phyloP scores from a whole-genome alignment of 2,888 invertebrate genomes.

The Serrognathus titanus region DNA sequence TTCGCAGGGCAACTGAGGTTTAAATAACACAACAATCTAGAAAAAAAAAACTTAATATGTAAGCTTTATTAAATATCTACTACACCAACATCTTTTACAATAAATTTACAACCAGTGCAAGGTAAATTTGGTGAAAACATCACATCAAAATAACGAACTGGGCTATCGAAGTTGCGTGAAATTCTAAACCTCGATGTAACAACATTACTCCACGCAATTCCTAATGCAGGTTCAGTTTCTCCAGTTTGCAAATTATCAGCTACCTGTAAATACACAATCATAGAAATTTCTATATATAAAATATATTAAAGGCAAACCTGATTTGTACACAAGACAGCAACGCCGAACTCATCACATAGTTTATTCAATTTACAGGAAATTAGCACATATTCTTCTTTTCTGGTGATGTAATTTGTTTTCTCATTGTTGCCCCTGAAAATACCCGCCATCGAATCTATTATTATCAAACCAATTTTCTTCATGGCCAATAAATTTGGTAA shows the following conservation, averaged over 20 bases:
- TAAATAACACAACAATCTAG: too few species aligned
- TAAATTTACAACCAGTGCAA: constrained; percentile 48
- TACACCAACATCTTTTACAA: constrained; percentile 50
- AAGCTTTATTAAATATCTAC: not conserved
- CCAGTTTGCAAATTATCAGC: constrained; percentile 40
- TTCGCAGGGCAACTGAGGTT: too few species aligned
- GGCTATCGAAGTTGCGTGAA: constrained; percentile 35
- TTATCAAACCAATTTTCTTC: constrained; percentile 58
- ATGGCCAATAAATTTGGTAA: constrained; percentile 54
- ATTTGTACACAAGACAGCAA: constrained; percentile 67
- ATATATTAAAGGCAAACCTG: constrained; percentile 54
- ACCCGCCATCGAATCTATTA: constrained; percentile 74
- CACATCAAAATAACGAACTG: constrained; percentile 51
- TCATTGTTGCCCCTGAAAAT: constrained; percentile 59
- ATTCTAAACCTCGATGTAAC: constrained; percentile 59
- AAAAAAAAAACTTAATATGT: too few species aligned
- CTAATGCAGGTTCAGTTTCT: constrained; percentile 56
- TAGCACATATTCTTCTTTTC: constrained; percentile 57
- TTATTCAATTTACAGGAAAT: constrained; percentile 57
- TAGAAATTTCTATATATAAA: not conserved
- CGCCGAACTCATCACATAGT: constrained; percentile 53
- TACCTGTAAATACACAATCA: constrained; percentile 35
- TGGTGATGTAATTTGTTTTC: constrained; percentile 45
- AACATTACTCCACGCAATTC: constrained; percentile 64
- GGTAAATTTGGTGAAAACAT: constrained; percentile 60